Base-by-base conservation (phyloP, 2,113 vertebrate species). In the Cryptoleucopteryx plumbea region DNA sequence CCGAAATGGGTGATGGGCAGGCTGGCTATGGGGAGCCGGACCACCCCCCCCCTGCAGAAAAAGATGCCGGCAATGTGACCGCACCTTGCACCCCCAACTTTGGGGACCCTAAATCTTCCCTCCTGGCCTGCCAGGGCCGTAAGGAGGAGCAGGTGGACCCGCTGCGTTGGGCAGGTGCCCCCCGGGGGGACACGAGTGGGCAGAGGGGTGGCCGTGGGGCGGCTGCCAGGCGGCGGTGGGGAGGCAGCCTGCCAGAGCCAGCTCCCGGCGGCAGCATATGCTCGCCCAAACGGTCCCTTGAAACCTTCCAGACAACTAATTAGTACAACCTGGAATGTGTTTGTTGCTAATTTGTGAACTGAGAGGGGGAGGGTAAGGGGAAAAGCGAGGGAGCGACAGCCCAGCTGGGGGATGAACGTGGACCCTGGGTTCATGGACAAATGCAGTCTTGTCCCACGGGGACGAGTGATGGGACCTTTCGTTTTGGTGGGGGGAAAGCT, bases 401-500 rank as follows among this genome's bases (percentile, higher is more conserved):
- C 21, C 65, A 59, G 62, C 23, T 1, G 2, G 66, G 56, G 40
- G 18, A 20, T 0, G 0, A 29, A 11, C 1, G 1, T 11, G 26
- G 34, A 22, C 25, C 63, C 63, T 0, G 2, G 16, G 19, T 34
- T 73, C 2, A 0, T 0, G 4, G 67, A 40, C 34, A n/a, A 66
- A 47, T 0, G 4, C 47, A 3, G 29, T 19, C 68, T 3, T 53
- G 48, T 65, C 21, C 42, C 26, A 11, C 0, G 3, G 63, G 45
- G 27, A 43, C 43, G 31, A 34, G 43, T 4, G 38, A 36, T 26
- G 50, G 18, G 9, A 77, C n/a, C 52, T 61, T n/a, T 43, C 0
- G 0, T 55, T 61, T 72, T 22, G 27, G 27, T 0, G 2, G 4
- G 20, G 31, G 32, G 5, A 16, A 78, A 72, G n/a, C 19, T 67